phyloP scores from a whole-genome alignment of 2,797 vertebrate genomes.

The Phalloptychus januarius region DNA sequence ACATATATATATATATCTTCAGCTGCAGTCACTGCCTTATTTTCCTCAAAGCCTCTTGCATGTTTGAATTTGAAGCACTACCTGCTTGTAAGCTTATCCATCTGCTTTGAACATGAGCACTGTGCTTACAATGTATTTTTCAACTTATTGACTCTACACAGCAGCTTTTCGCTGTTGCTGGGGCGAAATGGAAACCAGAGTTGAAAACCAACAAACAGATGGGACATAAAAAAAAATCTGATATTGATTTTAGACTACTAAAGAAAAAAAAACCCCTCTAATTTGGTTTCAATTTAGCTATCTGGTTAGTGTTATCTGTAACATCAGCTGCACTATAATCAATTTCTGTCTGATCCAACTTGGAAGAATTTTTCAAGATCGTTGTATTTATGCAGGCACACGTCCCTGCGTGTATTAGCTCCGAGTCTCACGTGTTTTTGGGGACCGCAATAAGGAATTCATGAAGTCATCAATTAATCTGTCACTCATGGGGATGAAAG shows the following conservation, averaged over 20 bases:
- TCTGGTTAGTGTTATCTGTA: slow-evolving; percentile 32
- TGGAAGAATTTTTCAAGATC: slow-evolving; percentile 27
- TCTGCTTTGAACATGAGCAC: slow-evolving; percentile 32
- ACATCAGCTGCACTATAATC: slow-evolving; percentile 52
- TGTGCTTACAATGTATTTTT: slow-evolving; percentile 15
- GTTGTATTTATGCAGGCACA: slow-evolving; percentile 53
- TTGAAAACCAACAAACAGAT: slow-evolving; percentile 17
- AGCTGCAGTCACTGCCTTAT: neutral
- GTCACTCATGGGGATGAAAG: slow-evolving; percentile 54
- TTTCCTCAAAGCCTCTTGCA: neutral
- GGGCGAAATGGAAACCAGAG: slow-evolving; percentile 14
- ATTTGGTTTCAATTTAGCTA: slow-evolving; percentile 38
- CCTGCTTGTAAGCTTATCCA: slow-evolving; percentile 17
- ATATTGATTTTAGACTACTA: slow-evolving; percentile 24
- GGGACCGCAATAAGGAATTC: slow-evolving; percentile 59
- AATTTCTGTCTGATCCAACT: slow-evolving; percentile 44
- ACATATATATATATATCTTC: neutral
- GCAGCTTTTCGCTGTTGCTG: slow-evolving; percentile 12
- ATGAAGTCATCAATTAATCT: slow-evolving; percentile 68
- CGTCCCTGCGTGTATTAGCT: slow-evolving; percentile 43
- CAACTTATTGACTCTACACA: slow-evolving; percentile 33
- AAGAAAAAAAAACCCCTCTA: slow-evolving; percentile 32
- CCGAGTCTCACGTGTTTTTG: slow-evolving; percentile 28
- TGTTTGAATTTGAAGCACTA: slow-evolving; percentile 37
- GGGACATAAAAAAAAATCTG: slow-evolving; percentile 6